Evolutionary conservation across 1,140 invertebrate genomes (phyloP), one percentile per base, ranked within the genome.

Genomic region (Adoxophyes honmai): DNA sequence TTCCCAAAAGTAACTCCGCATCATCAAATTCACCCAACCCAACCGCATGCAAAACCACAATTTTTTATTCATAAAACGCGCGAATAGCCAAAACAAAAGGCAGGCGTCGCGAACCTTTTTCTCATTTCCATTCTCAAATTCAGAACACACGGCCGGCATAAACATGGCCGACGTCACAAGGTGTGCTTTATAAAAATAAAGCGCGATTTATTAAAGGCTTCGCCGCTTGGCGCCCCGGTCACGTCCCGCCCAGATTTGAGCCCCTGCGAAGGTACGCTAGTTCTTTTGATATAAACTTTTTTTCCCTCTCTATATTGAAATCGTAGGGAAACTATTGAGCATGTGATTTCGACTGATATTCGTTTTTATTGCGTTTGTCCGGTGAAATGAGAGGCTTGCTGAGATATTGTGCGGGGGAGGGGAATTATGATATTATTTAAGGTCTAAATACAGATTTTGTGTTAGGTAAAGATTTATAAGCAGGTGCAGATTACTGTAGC

Each of bases 181-280:
- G 78, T 81, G 76, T 75, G 78, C 68, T 71, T 71, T 81, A 79
- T 76, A 81, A 79, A 81, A 81, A 81, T 80, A 77, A 77, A 77
- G 78, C 67, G 72, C 70, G 76, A 81, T 81, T 78, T 63, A 82
- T 82, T 80, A 78, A 78, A 76, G 81, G 73, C 66, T 67, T 59
- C 51, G 33, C 14, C 21, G 13, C 9, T 75, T 64, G 13, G 37
- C 15, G 76, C 54, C 42, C 78, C 18, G 65, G 60, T 73, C 81
- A 83, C 81, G 81, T 78, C 52, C 15, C 72, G 75, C 68, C 70
- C 78, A 83, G 80, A 83, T 83, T 83, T 78, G 74, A 75, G 60
- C 66, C 37, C 33, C 39, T 11, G 33, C 38, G 55, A 72, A 75
- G 75, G 75, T 78, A 69, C 66, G 64, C 56, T n/a, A 66, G 58